Evolutionary conservation across 2,888 invertebrate species (phyloP).

Genomic region (Meiosimyza platycephala): DNA sequence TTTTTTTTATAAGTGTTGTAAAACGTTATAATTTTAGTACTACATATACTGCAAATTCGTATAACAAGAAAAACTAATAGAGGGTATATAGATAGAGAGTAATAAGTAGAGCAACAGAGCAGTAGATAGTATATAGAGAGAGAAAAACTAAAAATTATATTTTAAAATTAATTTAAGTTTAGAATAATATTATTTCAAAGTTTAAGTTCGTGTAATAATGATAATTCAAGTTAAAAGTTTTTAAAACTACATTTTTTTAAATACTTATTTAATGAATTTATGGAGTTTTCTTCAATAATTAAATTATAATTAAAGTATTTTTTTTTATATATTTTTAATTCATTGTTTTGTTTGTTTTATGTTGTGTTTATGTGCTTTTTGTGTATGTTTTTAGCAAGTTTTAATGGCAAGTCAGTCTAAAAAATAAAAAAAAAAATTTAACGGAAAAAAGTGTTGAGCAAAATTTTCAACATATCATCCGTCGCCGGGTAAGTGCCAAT

Average conservation of each 20-base stretch:
- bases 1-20: background rate
- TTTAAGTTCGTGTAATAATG: slow-evolving; percentile 9
- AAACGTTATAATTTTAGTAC: background rate
- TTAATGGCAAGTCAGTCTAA: slow-evolving; percentile 31
- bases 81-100: background rate
- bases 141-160: slow-evolving; percentile 10
- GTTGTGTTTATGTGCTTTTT: slow-evolving; percentile 19
- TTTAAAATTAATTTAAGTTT: slow-evolving; percentile 9
- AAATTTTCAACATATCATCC: background rate
- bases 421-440: background rate
- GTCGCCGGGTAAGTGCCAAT: no score
- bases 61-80: slow-evolving; percentile 4
- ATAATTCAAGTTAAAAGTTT: slow-evolving; percentile 9
- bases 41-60: background rate
- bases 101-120: slow-evolving; percentile 3
- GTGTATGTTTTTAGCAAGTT: slow-evolving; percentile 28
- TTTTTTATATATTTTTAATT: background rate
- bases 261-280: background rate
- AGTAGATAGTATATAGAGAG: background rate
- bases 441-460: slow-evolving; percentile 9
- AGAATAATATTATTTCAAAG: slow-evolving; percentile 17
- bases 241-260: slow-evolving; percentile 9
- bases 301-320: background rate
- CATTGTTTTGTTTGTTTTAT: background rate
- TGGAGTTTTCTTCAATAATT: background rate